Evolutionary conservation across 2,888 invertebrate genomes (phyloP).

Genomic region (Zootermopsis nevadensis): DNA sequence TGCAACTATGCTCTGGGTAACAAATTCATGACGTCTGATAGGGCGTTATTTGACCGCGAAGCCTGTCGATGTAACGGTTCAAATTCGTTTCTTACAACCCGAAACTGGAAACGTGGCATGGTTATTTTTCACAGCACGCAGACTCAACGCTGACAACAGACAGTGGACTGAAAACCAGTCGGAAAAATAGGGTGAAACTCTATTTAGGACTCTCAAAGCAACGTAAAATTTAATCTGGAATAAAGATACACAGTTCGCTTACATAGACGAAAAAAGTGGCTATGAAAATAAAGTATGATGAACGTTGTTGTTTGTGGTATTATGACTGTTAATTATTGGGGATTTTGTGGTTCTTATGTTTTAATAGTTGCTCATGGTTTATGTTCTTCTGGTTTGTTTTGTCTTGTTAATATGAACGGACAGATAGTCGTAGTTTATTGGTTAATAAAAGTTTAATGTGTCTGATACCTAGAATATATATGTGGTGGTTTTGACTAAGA

Average conservation of each 20-base stretch:
- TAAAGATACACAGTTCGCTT: background rate
- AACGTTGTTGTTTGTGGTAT: too few species aligned
- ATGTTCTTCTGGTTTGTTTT: too few species aligned
- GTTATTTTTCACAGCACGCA: background rate
- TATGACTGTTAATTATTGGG: too few species aligned
- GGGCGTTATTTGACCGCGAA: background rate
- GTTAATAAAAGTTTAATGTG: too few species aligned
- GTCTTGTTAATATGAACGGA: too few species aligned
- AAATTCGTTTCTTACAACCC: background rate
- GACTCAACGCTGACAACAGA: background rate
- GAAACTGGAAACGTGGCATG: conserved; percentile 10
- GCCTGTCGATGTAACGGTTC: background rate
- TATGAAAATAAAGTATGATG: too few species aligned
- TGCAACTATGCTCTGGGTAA: background rate
- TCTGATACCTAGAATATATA: too few species aligned
- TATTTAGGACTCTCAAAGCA: background rate
- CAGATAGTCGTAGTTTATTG: too few species aligned
- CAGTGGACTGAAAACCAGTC: background rate
- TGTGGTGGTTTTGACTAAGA: too few species aligned
- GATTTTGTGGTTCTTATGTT: too few species aligned
- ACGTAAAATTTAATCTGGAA: background rate
- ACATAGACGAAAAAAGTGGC: too few species aligned
- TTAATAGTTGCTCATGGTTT: too few species aligned
- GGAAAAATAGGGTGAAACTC: background rate
- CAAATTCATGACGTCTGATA: background rate